phyloP scores from a whole-genome alignment of 2,113 vertebrate genomes.

The Paedocypris sp. region DNA sequence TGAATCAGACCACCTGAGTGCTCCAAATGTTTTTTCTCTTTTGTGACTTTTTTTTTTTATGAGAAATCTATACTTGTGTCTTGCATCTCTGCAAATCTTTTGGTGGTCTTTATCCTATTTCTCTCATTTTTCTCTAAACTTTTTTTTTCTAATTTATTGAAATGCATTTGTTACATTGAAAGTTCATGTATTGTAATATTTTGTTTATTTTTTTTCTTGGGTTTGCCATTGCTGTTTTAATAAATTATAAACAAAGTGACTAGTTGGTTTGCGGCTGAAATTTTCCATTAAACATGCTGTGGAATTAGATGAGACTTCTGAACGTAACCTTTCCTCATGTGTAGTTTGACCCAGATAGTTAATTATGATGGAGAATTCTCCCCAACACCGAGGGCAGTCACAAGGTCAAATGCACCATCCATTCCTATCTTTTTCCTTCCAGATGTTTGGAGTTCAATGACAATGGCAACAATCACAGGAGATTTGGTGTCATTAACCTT shows the following conservation, averaged over 20 bases:
- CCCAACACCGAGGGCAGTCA: conserved; percentile 22
- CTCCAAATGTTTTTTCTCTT: background rate
- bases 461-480: conserved; percentile 16
- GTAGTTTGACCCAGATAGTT: conserved; percentile 32
- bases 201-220: background rate
- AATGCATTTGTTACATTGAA: too few species aligned
- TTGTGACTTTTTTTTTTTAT: background rate
- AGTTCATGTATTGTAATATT: too few species aligned
- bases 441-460: conserved; percentile 27
- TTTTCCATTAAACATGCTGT: background rate
- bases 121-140: too few species aligned
- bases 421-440: conserved; percentile 12
- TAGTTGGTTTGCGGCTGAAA: background rate
- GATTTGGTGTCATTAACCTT: conserved; percentile 18
- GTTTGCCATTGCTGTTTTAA: background rate
- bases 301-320: conserved; percentile 18
- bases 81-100: too few species aligned
- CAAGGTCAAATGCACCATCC: conserved; percentile 14
- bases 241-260: too few species aligned
- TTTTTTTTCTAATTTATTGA: too few species aligned
- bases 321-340: conserved; percentile 20
- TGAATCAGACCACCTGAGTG: background rate
- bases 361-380: conserved; percentile 29
- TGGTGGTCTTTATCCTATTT: too few species aligned
- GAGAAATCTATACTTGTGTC: background rate